Evolutionary conservation across 2,888 invertebrate genomes (phyloP), one percentile per base, ranked within the genome.

Genomic region (Argyra leucocephala): DNA sequence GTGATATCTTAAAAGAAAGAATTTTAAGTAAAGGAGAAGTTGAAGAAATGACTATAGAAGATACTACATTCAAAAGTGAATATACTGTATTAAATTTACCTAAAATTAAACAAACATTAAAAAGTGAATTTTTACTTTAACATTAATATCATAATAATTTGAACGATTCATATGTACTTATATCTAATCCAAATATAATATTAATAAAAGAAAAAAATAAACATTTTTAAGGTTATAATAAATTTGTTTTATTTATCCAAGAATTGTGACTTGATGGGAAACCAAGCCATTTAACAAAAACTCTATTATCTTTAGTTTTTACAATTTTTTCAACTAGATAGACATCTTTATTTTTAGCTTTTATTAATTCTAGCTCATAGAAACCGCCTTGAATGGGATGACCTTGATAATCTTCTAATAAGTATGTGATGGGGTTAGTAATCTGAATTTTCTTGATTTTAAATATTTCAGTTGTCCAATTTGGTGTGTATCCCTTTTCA

Each of bases 251-350:
- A 65, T 71, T 64, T 57, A 73, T 72, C 72, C 72, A 73, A 61
- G 70, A 70, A 64, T 73, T 74, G 63, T 73, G 68, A 22, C 63
- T 62, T 23, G 65, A 65, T 62, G 65, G 62, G 24, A 74, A 67
- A 18, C 71, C 72, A 23, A 73, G 65, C 72, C 73, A 74, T 63
- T 68, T 68, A 1, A 68, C 67, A 62, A 61, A 67, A 26, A 64
- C 64, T 62, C 62, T 64, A 65, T 71, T 66, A 22, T 68, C 70
- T 63, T 68, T 69, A 36, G 63, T 69, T 67, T 68, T 67, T 62
- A 74, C 48, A 22, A 75, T 67, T 68, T 73, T 74, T 66, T 75
- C 74, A 23, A 76, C 69, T 23, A 76, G 65, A 67, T 74, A 75
- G 22, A 74, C 65, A 60, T 76, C 69, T 2, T 73, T 71, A 72